phyloP scores from a whole-genome alignment of 2,888 invertebrate species.

The Lasioglossum oenotherae region DNA sequence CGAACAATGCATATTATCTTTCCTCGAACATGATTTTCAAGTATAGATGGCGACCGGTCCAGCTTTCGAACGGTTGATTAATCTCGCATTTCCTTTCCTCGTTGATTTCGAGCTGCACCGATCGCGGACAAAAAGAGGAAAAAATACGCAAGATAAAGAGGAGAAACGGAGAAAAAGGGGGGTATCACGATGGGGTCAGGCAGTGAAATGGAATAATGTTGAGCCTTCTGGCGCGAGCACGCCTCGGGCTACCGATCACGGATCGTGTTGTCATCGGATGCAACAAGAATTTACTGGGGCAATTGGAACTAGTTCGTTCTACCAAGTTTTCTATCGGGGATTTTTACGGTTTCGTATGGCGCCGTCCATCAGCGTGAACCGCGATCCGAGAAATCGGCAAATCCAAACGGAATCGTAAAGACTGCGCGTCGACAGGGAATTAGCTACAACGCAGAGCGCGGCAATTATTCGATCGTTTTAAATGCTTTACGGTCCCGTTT shows the following conservation, averaged over 20 bases:
- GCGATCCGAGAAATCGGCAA: conserved; percentile 53
- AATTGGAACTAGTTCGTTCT: conserved; percentile 66
- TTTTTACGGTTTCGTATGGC: conserved; percentile 55
- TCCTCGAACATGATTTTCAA: not conserved
- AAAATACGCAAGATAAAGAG: conserved; percentile 19
- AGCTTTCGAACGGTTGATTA: conserved; percentile 49
- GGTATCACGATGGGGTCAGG: conserved; percentile 13
- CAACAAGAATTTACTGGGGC: conserved; percentile 70
- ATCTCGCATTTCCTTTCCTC: conserved; percentile 37
- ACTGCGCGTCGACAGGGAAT: conserved; percentile 30
- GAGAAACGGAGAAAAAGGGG: conserved; percentile 19
- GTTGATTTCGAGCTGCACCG: not conserved
- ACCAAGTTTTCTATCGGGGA: conserved; percentile 45
- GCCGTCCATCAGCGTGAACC: conserved; percentile 27
- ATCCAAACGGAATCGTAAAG: conserved; percentile 46
- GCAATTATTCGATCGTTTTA: conserved; percentile 46
- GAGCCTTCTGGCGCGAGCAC: conserved; percentile 24
- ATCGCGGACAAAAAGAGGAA: not conserved
- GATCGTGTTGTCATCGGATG: conserved; percentile 48
- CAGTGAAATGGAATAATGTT: conserved; percentile 48
- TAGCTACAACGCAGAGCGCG: conserved; percentile 32
- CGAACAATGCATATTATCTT: not conserved
- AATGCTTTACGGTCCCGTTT: conserved; percentile 35
- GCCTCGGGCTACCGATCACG: conserved; percentile 54
- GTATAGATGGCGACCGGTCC: conserved; percentile 15